A percentile compares a stretch with the other conserved stretches of the same genome.
phyloP scores from a whole-genome alignment of 2,888 invertebrate genomes.

The Hipparchia semele region DNA sequence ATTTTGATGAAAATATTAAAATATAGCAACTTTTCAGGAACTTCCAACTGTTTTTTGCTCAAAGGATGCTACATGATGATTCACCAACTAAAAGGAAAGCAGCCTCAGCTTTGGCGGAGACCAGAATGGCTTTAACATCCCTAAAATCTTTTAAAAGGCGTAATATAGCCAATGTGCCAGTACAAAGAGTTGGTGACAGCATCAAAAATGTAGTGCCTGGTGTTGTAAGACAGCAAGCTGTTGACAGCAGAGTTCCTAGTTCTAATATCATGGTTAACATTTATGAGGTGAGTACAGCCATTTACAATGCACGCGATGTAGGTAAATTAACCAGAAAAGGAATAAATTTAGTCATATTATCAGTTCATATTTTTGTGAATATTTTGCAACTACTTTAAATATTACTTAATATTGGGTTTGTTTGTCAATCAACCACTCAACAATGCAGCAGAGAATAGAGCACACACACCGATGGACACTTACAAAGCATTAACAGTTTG shows the following conservation, averaged over 20 bases:
- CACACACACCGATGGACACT: too few relatives aligned
- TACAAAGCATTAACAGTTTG: too few relatives aligned
- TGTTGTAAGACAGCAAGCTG: slow-evolving; percentile 76
- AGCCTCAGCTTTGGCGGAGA: slow-evolving; percentile 85
- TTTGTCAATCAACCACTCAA: too few relatives aligned
- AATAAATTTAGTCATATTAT: too few relatives aligned
- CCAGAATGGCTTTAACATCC: slow-evolving; percentile 90
- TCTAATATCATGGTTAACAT: slow-evolving; percentile 81
- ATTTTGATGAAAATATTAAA: neutral
- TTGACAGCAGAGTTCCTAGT: slow-evolving; percentile 65
- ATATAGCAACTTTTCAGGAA: slow-evolving; percentile 76
- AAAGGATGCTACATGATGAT: slow-evolving; percentile 86
- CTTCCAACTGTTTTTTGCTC: slow-evolving; percentile 88
- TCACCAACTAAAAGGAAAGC: slow-evolving; percentile 82
- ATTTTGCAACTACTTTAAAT: too few relatives aligned
- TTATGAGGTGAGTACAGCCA: slow-evolving; percentile 72
- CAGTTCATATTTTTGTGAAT: too few relatives aligned
- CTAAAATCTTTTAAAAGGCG: slow-evolving; percentile 86
- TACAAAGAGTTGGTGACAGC: slow-evolving; percentile 81
- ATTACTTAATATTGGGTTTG: too few relatives aligned
- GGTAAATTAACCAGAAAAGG: neutral
- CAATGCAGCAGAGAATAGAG: too few relatives aligned
- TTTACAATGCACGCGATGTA: neutral
- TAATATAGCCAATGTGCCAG: slow-evolving; percentile 74
- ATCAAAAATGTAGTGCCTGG: slow-evolving; percentile 80